Conservation (phyloP, 2,797 vertebrate genomes). For the Sciaenops ocellatus region DNA sequence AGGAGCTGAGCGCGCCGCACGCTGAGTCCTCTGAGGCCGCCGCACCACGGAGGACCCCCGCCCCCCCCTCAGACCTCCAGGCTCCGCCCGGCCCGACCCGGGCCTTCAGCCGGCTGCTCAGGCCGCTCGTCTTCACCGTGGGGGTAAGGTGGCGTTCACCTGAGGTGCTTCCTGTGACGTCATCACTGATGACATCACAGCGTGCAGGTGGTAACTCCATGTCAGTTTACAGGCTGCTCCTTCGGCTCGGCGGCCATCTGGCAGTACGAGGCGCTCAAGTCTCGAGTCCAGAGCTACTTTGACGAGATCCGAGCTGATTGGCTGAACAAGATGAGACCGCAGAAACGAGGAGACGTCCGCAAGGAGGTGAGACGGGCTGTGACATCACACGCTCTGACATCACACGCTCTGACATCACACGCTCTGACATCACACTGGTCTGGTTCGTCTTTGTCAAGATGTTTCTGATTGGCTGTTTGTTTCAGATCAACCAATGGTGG, state of each 20-base stretch:
- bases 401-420: no score
- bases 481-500: conserved; percentile 98
- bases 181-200: background rate
- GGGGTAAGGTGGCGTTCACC: conserved; percentile 85
- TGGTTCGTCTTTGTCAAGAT: no score
- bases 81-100: conserved; percentile 68
- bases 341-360: conserved; percentile 90
- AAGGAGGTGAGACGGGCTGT: conserved; percentile 86
- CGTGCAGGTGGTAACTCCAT: conserved; percentile 64
- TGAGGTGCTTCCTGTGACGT: background rate
- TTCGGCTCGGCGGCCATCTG: conserved; percentile 94
- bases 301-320: conserved; percentile 90
- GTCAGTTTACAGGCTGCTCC: conserved; percentile 96
- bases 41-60: conserved; percentile 62
- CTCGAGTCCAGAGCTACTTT: conserved; percentile 91
- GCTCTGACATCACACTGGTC: no score
- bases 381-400: background rate
- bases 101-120: conserved; percentile 85
- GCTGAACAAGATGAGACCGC: conserved; percentile 91
- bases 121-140: conserved; percentile 91
- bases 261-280: conserved; percentile 96
- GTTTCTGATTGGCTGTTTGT: conserved; percentile 57
- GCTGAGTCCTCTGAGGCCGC: conserved; percentile 49
- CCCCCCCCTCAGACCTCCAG: conserved; percentile 72
- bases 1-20: conserved; percentile 63